These are phyloP conservation scores for human DNA, from an alignment of 2,113 vertebrate genomes.

Conservation along the genomic window GRCh38 chr3:64702501-64703000, in stretches of 20 bases:
- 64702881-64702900: neutral
- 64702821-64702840: neutral
- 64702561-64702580: neutral
- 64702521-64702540: neutral
- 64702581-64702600: neutral
- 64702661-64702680: neutral
- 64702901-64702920: neutral
- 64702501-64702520: neutral
- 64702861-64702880: slow-evolving; percentile 8
- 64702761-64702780: neutral
- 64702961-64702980: slow-evolving; percentile 18
- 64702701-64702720: neutral
- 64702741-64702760: neutral
- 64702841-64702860: neutral
- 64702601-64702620: neutral
- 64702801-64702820: neutral
- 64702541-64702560: slow-evolving; percentile 18
- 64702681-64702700: neutral
- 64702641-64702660: neutral
- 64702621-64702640: neutral
- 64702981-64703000: neutral
- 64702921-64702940: neutral
- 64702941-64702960: neutral
- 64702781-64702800: neutral
- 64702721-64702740: neutral